phyloP scores from a whole-genome alignment of 2,113 vertebrate genomes.

The Mus pahari region DNA sequence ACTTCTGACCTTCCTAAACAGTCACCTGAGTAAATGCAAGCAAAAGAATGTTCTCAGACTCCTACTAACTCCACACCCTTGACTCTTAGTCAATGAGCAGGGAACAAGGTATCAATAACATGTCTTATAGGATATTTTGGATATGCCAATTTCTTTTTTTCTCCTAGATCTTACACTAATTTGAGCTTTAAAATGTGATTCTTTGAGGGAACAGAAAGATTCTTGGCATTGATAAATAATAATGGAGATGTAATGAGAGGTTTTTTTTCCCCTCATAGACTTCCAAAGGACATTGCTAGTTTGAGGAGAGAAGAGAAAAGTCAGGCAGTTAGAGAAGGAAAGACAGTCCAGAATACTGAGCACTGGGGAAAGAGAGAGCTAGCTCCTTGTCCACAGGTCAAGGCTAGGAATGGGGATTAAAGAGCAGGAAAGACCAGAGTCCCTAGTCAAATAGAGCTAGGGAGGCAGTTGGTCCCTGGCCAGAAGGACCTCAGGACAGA shows the following conservation, averaged over 20 bases:
- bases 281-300: neutral
- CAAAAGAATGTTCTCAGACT: neutral
- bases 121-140: neutral
- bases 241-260: neutral
- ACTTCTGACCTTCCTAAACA: slow-evolving; percentile 44
- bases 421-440: neutral
- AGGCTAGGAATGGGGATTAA: neutral
- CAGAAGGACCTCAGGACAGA: neutral
- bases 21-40: neutral
- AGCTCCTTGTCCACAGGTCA: neutral
- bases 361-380: no score
- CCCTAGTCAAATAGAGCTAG: neutral
- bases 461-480: neutral
- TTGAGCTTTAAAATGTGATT: slow-evolving; percentile 33
- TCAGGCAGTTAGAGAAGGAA: neutral
- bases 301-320: neutral
- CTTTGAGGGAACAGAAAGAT: neutral
- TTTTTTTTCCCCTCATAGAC: neutral
- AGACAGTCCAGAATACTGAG: neutral
- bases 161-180: no score
- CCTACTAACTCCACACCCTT: neutral
- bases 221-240: slow-evolving; percentile 1
- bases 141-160: neutral
- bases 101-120: neutral
- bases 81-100: neutral